Conservation (phyloP, 2,888 invertebrate species). For the Drosophila pseudotalamancana region DNA sequence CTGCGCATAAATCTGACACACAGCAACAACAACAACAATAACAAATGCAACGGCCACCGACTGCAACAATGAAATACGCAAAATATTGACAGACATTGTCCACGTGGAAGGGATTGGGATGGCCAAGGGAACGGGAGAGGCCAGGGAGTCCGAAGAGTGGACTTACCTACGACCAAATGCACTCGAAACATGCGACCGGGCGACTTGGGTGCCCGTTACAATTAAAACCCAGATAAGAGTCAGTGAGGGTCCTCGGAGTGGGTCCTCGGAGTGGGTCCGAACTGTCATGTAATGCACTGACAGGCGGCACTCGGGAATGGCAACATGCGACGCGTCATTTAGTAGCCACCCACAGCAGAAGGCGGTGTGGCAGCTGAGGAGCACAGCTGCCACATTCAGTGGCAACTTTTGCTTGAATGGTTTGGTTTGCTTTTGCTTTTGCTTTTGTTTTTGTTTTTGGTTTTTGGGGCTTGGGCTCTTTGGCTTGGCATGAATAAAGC, state of each 20-base stretch:
- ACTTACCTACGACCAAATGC: constrained; percentile 43
- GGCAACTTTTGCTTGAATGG: constrained; percentile 65
- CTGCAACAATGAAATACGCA: constrained; percentile 78
- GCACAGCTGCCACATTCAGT: constrained; percentile 60
- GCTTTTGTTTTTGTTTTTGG: constrained; percentile 4
- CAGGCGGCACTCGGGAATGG: constrained; percentile 61
- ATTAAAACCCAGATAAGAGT: constrained; percentile 55
- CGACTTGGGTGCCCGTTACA: constrained; percentile 67
- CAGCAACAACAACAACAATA: constrained; percentile 28
- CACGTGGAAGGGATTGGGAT: constrained; percentile 11
- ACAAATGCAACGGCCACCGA: constrained; percentile 57
- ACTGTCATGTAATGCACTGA: constrained; percentile 67
- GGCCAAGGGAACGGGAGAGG: neutral
- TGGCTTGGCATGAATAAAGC: constrained; percentile 67
- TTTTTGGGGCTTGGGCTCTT: constrained; percentile 5
- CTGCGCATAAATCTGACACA: constrained; percentile 65
- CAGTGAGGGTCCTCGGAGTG: neutral
- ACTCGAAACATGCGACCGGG: constrained; percentile 51
- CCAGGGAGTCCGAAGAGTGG: neutral
- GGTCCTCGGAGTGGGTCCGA: constrained; percentile 1
- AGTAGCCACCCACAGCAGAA: constrained; percentile 45
- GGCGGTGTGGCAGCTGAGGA: neutral
- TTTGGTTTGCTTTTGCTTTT: constrained; percentile 43
- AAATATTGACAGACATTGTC: constrained; percentile 72
- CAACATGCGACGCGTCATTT: constrained; percentile 75